Evolutionary conservation across 2,797 vertebrate species (phyloP).

Genomic region (Hirundo rustica): DNA sequence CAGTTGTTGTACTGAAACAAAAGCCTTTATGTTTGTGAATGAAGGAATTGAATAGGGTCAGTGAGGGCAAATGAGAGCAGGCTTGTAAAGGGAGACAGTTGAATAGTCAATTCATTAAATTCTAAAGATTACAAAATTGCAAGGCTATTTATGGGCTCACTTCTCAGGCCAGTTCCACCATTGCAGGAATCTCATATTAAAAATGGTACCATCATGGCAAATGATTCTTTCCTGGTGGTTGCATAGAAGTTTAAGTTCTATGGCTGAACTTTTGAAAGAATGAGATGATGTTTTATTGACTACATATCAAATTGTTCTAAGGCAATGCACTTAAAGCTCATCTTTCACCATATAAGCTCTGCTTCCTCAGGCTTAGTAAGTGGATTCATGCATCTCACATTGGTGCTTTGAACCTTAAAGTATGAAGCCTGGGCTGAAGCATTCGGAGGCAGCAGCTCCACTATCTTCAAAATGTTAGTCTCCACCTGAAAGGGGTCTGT

Average conservation of each 20-base stretch:
- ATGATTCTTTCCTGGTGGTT: conserved; percentile 4
- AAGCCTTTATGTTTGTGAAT: conserved; percentile 56
- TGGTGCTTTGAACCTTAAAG: background rate
- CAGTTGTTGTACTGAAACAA: conserved; percentile 36
- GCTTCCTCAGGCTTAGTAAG: background rate
- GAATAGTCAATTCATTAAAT: conserved; percentile 65
- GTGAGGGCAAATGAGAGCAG: conserved; percentile 44
- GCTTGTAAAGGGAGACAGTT: conserved; percentile 26
- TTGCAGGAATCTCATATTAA: conserved; percentile 21
- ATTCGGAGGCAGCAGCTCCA: background rate
- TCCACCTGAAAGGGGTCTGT: background rate
- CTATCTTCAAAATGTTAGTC: background rate
- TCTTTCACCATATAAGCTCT: background rate
- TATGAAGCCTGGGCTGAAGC: background rate
- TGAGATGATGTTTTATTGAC: background rate
- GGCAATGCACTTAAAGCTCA: background rate
- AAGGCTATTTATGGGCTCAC: conserved; percentile 33
- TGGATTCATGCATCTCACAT: background rate
- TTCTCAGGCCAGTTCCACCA: conserved; percentile 13
- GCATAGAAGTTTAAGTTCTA: background rate
- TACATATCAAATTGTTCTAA: background rate
- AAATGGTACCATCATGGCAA: background rate
- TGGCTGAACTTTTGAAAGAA: background rate
- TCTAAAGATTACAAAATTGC: conserved; percentile 45
- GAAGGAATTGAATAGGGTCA: conserved; percentile 45